Evolutionary conservation across 2,113 vertebrate genomes (phyloP), one percentile per base, ranked within the genome.

Genomic region (Trachemys scripta): DNA sequence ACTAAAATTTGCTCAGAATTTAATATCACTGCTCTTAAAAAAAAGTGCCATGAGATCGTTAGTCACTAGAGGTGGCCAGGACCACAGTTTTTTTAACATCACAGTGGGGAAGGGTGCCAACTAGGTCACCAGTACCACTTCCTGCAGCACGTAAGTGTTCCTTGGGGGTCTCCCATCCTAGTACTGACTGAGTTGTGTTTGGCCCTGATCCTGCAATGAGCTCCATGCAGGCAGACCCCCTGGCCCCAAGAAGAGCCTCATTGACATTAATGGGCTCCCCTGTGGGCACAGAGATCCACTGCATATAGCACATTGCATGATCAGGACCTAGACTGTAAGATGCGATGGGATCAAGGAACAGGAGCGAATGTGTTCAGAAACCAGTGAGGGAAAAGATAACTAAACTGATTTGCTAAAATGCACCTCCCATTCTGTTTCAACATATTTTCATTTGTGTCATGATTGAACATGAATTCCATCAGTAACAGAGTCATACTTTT

Each of bases 371-470:
- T 13, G 31, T 59, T 87, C 54, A 65, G 51, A 29, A 54, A 65
- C 2, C 27, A 54, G 62, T n/a, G 45, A 65, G 24, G 80, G 17
- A 17, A 88, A 51, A 82, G 47, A 56, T 82, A 93, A 85, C 29
- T 76, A 76, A 95, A 80, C 65, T 6, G 1, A 57, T 75, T 78
- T 53, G 49, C 27, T n/a, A 6, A 42, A 80, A 53, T 1, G 81
- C 69, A 49, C 8, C 2, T 1, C 85, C 42, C 8, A 8, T n/a
- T 88, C 89, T 31, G 29, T 3, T 0, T 57, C 82, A 78, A 53
- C 1, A 1, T 84, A 79, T 51, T 89, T 27, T 50, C 57, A 35
- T 50, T 47, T 1, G 0, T 0, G 0, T 6, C 82, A 45, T 27
- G 5, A 2, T 5, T 35, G 49, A 35, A 14, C 31, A 80, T 51